Evolutionary conservation across 2,888 invertebrate genomes (phyloP), one percentile per base, ranked within the genome.

Genomic region (Gastracanthus pulcherrimus): DNA sequence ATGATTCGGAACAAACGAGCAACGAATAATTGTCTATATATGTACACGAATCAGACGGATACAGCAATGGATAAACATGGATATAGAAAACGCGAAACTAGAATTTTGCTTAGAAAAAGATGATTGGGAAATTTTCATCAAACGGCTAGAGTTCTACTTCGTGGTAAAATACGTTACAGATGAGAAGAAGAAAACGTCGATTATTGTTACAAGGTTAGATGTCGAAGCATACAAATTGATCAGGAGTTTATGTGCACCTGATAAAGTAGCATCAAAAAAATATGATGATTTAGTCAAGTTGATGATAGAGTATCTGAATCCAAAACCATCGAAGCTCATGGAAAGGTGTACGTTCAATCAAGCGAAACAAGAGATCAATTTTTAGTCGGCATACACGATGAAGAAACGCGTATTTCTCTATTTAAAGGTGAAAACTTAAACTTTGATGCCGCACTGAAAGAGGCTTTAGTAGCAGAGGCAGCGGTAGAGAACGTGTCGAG

Each of bases 291-390:
- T 86, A 26, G 67, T 82, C 3, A 55, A 83, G 45, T 2, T 80
- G 11, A 74, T 86, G 75, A 45, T 55, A 5, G 36, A 84, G 1
- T 83, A 84, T 48, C 66, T 82, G 16, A 75, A 78, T 7, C 84
- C 84, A 5, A 81, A 80, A 48, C 76, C 80, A 9, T 80, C 82
- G 6, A 79, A 82, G 48, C 36, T 80, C 0, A 84, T 84, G 81
- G 84, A 84, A 64, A 77, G 84, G 45, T 84, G 78, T 16, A 76
- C 60, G 7, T 85, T 85, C 13, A 64, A 84, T 36, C 76, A 83
- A 62, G 64, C 82, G 2, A 48, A 60, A 5, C 85, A 86, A 70
- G 23, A 77, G 31, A n/a, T 16, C 7, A 71, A 62, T 3, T n/a
- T n/a, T n/a, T n/a, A n/a, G n/a, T n/a, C n/a, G n/a, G n/a, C n/a